Base-by-base conservation (phyloP, 2,113 vertebrate genomes). In the Desmodus rotundus region DNA sequence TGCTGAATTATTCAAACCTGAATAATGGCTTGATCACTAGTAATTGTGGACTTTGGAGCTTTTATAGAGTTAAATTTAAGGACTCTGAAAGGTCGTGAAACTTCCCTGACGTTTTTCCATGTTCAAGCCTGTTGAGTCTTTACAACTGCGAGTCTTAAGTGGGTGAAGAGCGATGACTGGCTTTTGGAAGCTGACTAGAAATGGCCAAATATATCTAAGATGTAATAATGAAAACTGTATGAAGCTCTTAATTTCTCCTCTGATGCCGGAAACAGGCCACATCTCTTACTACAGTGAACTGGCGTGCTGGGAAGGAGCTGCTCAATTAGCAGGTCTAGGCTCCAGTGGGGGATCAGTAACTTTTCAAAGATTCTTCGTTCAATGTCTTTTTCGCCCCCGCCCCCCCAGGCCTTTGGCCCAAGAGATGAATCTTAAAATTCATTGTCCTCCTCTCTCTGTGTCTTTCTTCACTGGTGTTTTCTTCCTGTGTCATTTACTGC, bases 1-100 rank as follows among this genome's bases (percentile, higher is more conserved):
- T 96, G 94, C 43, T 97, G 94, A 97, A 95, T 97, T 97, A 94
- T 98, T 97, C 89, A 97, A 96, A 96, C 33, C 67, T 84, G 72
- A 96, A 70, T 96, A 81, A 84, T 96, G 98, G 24, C 22, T 24
- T 94, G 77, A 94, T 82, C 56, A 91, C 89, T 96, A 87, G 28
- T 91, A 87, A 93, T 58, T 89, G 85, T 93, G 80, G 91, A 87
- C 70, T 94, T 93, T n/a, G 63, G 28, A 95, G 94, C n/a, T 94
- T 96, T 65, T 80, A 47, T 56, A 22, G 47, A 94, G 52, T 89
- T 91, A 96, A 72, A 86, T 70, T 45, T 85, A 87, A 97, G 93
- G 93, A 96, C 67, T 92, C 52, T 74, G 43, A 89, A 94, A 97
- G 70, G 91, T 95, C 65, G 22, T 47, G 82, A 72, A 86, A 36